These are phyloP conservation scores for Tetragonula carbonaria DNA, from an alignment of 2,888 invertebrate genomes.

Conservation along the genomic window DNA sequence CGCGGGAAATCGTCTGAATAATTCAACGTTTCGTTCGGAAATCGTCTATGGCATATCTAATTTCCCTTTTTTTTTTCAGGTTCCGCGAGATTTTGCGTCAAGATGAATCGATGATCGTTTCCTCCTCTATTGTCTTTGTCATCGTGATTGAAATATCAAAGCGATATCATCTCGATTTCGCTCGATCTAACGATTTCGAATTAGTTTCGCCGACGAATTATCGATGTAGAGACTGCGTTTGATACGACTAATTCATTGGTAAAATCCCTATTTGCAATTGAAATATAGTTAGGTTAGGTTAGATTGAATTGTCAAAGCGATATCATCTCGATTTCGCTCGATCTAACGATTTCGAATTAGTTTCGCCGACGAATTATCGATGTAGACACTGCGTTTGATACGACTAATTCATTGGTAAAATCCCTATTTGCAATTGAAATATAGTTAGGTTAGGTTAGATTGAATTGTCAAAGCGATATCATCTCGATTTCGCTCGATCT, in stretches of 20 bases:
- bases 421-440: no score
- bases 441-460: background rate
- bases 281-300: no score
- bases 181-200: no score
- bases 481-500: no score
- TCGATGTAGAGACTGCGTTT: no score
- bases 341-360: background rate
- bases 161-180: no score
- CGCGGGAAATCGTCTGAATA: slow-evolving; percentile 65
- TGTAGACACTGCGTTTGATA: no score
- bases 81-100: slow-evolving; percentile 20
- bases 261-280: no score
- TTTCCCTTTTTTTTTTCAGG: slow-evolving; percentile 37
- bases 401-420: no score
- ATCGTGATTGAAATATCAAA: slow-evolving; percentile 47
- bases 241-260: no score
- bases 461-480: background rate
- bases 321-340: background rate
- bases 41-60: slow-evolving; percentile 66
- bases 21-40: slow-evolving; percentile 66
- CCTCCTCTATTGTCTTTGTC: slow-evolving; percentile 36
- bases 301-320: slow-evolving; percentile 43
- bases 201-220: no score
- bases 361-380: background rate
- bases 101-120: slow-evolving; percentile 28